phyloP scores from a whole-genome alignment of 2,888 invertebrate species.

The Cryptocheilus praepositus region DNA sequence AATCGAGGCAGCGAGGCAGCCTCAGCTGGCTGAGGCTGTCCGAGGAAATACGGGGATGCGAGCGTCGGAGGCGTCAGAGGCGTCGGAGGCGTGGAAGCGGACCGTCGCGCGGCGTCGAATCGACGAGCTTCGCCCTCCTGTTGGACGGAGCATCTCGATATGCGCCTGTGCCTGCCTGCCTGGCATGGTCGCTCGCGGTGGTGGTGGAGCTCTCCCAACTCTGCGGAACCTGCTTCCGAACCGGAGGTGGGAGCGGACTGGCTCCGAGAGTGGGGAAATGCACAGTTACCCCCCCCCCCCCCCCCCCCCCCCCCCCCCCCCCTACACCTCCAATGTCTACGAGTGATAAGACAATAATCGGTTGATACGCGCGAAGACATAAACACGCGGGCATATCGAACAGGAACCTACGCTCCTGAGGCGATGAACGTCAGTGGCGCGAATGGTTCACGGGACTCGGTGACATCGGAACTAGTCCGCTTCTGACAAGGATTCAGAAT shows the following conservation, averaged over 20 bases:
- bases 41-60: constrained; percentile 17
- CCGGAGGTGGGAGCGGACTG: constrained; percentile 32
- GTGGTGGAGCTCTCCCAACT: constrained; percentile 30
- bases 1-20: constrained; percentile 53
- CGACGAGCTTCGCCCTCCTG: no score
- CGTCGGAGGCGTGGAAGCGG: constrained; percentile 5
- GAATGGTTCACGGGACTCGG: no score
- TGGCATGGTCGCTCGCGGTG: neutral
- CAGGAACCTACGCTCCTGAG: no score
- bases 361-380: constrained; percentile 1
- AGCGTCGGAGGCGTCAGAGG: no score
- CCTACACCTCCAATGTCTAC: constrained; percentile 10
- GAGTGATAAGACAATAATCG: constrained; percentile 44
- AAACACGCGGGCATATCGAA: no score
- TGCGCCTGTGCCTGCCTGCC: no score
- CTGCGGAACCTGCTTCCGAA: neutral
- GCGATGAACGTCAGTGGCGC: no score
- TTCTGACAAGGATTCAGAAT: no score
- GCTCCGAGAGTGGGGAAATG: neutral
- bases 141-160: no score
- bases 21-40: constrained; percentile 25
- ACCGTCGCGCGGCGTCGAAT: no score
- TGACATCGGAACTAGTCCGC: no score
- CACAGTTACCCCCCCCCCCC: constrained; percentile 26
- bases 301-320: constrained; percentile 9